phyloP scores from a whole-genome alignment of 2,888 invertebrate genomes.

The Coleophora deauratella region DNA sequence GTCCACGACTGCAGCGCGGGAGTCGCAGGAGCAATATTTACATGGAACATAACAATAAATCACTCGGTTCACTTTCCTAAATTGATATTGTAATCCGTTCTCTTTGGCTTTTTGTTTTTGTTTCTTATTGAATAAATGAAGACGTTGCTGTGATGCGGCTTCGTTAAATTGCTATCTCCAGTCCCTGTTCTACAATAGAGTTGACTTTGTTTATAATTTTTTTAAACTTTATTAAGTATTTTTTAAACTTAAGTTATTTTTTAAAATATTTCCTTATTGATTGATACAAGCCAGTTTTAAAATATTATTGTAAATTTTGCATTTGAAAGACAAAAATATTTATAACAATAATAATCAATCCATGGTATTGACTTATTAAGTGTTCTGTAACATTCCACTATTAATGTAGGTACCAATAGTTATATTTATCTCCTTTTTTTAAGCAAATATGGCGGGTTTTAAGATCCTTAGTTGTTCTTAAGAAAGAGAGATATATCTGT shows the following conservation, averaged over 20 bases:
- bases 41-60: slow-evolving; percentile 62
- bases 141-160: slow-evolving; percentile 63
- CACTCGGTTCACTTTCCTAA: slow-evolving; percentile 69
- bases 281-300: too few relatives aligned
- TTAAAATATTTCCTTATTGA: too few relatives aligned
- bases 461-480: too few relatives aligned
- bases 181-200: slow-evolving; percentile 28
- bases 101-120: slow-evolving; percentile 48
- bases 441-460: too few relatives aligned
- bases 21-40: slow-evolving; percentile 44
- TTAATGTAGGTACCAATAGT: too few relatives aligned
- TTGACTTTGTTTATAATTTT: slow-evolving; percentile 20
- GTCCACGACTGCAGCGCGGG: slow-evolving; percentile 18
- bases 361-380: too few relatives aligned
- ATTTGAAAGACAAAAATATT: too few relatives aligned
- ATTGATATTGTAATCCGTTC: slow-evolving; percentile 72
- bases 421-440: too few relatives aligned
- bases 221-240: neutral
- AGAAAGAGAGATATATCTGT: too few relatives aligned
- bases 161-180: slow-evolving; percentile 70
- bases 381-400: too few relatives aligned
- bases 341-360: too few relatives aligned
- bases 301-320: too few relatives aligned
- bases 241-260: neutral
- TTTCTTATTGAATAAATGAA: slow-evolving; percentile 67